Conservation (phyloP, 2,888 invertebrate species). For the Sphaerophoria rueppellii region DNA sequence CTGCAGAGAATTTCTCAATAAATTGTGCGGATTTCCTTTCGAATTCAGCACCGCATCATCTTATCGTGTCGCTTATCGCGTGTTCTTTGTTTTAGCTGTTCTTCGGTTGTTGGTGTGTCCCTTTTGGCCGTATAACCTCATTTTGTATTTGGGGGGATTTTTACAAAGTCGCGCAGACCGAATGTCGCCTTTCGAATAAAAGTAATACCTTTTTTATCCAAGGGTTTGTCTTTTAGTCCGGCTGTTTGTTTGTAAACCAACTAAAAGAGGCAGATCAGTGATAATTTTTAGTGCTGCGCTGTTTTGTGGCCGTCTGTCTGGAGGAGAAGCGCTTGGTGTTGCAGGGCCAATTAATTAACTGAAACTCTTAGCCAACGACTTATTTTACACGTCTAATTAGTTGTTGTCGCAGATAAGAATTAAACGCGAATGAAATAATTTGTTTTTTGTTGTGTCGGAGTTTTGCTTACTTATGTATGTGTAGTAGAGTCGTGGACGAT, state of each 20-base stretch:
- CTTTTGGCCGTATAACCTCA: constrained; percentile 30
- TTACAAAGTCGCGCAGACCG: constrained; percentile 55
- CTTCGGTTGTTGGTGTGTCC: constrained; percentile 1
- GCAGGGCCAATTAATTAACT: constrained; percentile 75
- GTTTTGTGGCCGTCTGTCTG: not conserved
- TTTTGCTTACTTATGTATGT: constrained; percentile 25
- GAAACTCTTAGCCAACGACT: constrained; percentile 76
- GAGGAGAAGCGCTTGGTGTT: constrained; percentile 46
- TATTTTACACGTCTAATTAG: constrained; percentile 81
- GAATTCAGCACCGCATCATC: constrained; percentile 48
- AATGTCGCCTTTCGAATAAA: constrained; percentile 60
- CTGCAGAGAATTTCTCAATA: constrained; percentile 71
- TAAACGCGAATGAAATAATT: constrained; percentile 73
- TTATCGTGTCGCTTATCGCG: constrained; percentile 69
- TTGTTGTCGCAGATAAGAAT: constrained; percentile 77
- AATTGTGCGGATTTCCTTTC: constrained; percentile 68
- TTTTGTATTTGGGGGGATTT: constrained; percentile 19
- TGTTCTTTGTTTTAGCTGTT: constrained; percentile 67
- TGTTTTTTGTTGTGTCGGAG: constrained; percentile 44
- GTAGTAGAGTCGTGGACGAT: not conserved
- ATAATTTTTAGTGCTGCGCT: constrained; percentile 14
- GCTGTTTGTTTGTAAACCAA: not conserved
- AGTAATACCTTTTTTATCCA: not conserved
- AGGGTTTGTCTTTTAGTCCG: not conserved
- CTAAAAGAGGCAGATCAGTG: constrained; percentile 4